Conservation (phyloP, 2,113 vertebrate genomes). For the Dromas ardeola region DNA sequence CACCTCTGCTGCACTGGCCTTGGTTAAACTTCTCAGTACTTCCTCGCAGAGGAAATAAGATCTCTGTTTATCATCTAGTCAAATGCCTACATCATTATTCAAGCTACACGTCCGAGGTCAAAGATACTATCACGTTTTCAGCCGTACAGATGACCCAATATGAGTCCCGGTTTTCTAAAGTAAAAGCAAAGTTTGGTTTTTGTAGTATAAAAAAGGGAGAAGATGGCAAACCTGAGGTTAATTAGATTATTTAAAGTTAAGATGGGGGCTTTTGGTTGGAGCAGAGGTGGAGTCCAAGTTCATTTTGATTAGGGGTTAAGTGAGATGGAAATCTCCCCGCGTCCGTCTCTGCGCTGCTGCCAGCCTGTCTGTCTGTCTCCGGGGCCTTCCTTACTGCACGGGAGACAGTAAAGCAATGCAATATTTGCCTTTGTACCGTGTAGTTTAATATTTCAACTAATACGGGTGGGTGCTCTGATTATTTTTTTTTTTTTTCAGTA, state of each 20-base stretch:
- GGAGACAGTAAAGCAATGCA: neutral
- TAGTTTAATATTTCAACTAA: neutral
- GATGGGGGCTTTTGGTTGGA: neutral
- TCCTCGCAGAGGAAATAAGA: constrained; percentile 10
- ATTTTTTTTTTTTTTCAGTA: neutral
- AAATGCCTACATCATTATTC: neutral
- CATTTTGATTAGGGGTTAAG: neutral
- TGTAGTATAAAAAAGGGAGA: neutral
- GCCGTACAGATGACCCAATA: neutral
- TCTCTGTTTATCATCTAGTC: constrained; percentile 7
- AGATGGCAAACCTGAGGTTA: neutral
- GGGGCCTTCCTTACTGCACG: neutral
- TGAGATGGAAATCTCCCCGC: neutral
- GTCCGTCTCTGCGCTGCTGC: neutral
- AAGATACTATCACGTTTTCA: neutral
- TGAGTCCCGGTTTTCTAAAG: neutral
- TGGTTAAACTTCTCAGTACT: neutral
- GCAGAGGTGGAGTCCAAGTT: neutral
- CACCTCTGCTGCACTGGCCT: neutral
- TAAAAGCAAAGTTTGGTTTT: neutral
- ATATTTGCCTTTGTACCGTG: neutral
- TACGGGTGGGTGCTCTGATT: neutral
- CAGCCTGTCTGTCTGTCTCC: neutral
- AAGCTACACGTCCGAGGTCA: neutral
- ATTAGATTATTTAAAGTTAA: neutral